phyloP scores from a whole-genome alignment of 2,888 invertebrate species.

The Polyploca ridens region DNA sequence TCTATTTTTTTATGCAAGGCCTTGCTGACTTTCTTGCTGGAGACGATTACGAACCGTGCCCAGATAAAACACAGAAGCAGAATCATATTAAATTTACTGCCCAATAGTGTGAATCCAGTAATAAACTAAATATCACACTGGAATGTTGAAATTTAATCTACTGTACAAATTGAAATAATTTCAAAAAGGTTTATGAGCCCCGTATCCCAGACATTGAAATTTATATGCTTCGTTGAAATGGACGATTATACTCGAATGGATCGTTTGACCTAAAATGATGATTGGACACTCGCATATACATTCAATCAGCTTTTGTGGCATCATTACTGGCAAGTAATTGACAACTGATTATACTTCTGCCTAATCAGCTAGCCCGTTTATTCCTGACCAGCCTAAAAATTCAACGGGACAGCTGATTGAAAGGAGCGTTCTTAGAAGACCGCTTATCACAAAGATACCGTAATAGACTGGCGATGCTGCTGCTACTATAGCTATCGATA shows the following conservation, averaged over 20 bases:
- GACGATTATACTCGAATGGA: neutral
- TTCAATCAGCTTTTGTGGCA: neutral
- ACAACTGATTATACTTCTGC: too few species aligned
- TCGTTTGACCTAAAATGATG: neutral
- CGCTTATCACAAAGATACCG: too few species aligned
- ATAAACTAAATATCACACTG: neutral
- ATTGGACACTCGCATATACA: neutral
- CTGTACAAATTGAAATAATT: conserved; percentile 27
- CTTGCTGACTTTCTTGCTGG: too few species aligned
- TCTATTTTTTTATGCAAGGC: too few species aligned
- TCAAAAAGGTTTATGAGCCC: conserved; percentile 20
- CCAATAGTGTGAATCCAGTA: neutral
- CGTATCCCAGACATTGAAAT: conserved; percentile 18
- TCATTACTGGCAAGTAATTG: too few species aligned
- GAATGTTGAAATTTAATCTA: conserved; percentile 21
- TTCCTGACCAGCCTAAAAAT: too few species aligned
- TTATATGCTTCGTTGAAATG: conserved; percentile 19
- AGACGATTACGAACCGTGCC: too few species aligned
- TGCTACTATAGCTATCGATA: too few species aligned
- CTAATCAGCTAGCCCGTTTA: too few species aligned
- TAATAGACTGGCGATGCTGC: too few species aligned
- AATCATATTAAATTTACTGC: neutral
- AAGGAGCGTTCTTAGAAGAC: too few species aligned
- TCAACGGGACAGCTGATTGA: too few species aligned
- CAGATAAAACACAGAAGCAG: neutral